A percentile compares a stretch with the other conserved stretches of the same genome.
Evolutionary conservation across 1,140 invertebrate genomes (phyloP).

Genomic region (Campoletis sonorensis): DNA sequence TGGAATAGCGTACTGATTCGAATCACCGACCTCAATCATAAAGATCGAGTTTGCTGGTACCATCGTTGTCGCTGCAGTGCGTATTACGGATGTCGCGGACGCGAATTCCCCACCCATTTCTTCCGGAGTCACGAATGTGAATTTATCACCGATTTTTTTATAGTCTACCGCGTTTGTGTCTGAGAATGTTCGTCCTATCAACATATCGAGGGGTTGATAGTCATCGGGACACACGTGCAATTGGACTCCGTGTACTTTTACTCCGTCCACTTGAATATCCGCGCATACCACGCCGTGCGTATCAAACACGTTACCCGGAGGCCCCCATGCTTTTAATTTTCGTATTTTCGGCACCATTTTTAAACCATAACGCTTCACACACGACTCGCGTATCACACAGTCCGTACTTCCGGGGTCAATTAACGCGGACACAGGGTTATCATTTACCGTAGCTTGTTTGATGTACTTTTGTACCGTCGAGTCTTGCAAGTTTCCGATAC

Average conservation of each 20-base stretch:
- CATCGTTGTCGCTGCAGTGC: too few species aligned
- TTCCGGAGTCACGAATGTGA: neutral
- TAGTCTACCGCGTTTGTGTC: slow-evolving; percentile 43
- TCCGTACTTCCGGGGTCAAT: neutral
- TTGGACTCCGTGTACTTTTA: slow-evolving; percentile 13
- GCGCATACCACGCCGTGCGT: neutral
- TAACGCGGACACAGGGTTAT: neutral
- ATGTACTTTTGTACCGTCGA: slow-evolving; percentile 33
- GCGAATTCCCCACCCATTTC: neutral
- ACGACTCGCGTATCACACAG: neutral
- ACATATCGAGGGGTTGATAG: slow-evolving; percentile 39
- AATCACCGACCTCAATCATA: too few species aligned
- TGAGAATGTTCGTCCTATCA: slow-evolving; percentile 52
- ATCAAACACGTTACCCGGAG: neutral
- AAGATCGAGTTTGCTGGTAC: too few species aligned
- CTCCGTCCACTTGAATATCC: neutral
- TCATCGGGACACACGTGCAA: slow-evolving; percentile 49
- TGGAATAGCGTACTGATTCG: too few species aligned
- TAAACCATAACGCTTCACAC: neutral
- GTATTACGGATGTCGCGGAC: too few species aligned
- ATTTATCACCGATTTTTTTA: slow-evolving; percentile 6
- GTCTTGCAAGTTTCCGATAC: neutral
- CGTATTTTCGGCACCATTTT: neutral
- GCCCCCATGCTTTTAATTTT: neutral
- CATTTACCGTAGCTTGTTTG: slow-evolving; percentile 20